Conservation (phyloP, 2,888 invertebrate species). For the Gryllus longicercus region DNA sequence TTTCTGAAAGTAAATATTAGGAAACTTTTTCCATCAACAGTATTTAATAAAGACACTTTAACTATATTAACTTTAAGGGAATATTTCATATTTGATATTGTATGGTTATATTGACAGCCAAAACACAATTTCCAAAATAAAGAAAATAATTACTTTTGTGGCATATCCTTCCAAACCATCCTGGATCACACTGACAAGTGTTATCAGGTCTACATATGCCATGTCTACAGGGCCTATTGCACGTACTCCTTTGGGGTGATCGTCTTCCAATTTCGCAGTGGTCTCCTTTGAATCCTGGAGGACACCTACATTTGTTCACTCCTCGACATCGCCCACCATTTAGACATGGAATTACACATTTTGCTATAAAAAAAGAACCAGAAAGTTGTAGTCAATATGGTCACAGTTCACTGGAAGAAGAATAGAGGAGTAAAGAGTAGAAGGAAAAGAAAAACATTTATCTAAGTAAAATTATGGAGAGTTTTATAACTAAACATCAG, state of each 20-base stretch:
- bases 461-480: too few relatives aligned
- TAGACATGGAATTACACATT: constrained; percentile 85
- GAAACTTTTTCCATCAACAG: too few relatives aligned
- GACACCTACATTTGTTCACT: constrained; percentile 85
- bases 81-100: neutral
- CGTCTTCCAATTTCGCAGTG: constrained; percentile 86
- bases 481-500: too few relatives aligned
- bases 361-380: constrained; percentile 55
- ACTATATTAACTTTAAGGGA: too few relatives aligned
- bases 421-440: neutral
- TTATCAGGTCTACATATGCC: constrained; percentile 68
- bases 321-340: constrained; percentile 89
- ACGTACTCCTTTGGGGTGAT: constrained; percentile 62
- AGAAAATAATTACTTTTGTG: constrained; percentile 58
- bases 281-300: constrained; percentile 76
- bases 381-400: neutral
- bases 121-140: constrained; percentile 50
- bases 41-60: too few relatives aligned
- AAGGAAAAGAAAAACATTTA: too few relatives aligned
- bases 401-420: neutral
- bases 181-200: constrained; percentile 74
- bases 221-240: constrained; percentile 71
- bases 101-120: constrained; percentile 36
- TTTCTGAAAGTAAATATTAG: too few relatives aligned
- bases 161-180: constrained; percentile 78